Evolutionary conservation across 2,888 invertebrate genomes (phyloP).

Genomic region (Spilarctia lutea): DNA sequence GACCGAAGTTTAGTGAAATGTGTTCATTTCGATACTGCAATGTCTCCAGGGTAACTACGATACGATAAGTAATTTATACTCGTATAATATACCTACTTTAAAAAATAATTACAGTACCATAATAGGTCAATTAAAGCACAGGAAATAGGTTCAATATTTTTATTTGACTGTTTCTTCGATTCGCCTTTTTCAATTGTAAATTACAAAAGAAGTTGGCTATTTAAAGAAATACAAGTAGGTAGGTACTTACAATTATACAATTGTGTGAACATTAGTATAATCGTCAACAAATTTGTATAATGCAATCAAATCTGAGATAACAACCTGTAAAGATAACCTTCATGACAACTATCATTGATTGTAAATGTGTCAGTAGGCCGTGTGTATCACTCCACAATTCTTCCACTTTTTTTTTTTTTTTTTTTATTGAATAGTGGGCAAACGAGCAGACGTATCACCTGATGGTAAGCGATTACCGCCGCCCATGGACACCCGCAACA

Average conservation of each 20-base stretch:
- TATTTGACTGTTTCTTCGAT: background rate
- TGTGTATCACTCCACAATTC: constrained; percentile 20
- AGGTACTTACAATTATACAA: too few species aligned
- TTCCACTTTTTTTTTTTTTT: too few species aligned
- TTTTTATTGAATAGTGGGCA: too few species aligned
- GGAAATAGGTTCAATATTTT: background rate
- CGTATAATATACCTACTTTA: background rate
- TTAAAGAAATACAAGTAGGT: background rate
- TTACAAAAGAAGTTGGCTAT: background rate
- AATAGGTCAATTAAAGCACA: background rate
- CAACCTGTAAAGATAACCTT: constrained; percentile 22
- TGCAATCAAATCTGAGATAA: constrained; percentile 12
- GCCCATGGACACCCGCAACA: too few species aligned
- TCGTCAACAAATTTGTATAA: constrained; percentile 9
- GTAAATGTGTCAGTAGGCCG: constrained; percentile 42
- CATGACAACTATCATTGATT: constrained; percentile 29
- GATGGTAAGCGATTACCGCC: too few species aligned
- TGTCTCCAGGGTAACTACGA: constrained; percentile 21
- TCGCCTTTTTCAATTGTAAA: background rate
- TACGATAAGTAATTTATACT: background rate
- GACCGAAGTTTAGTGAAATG: constrained; percentile 41
- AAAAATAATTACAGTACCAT: background rate
- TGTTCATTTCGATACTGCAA: constrained; percentile 44
- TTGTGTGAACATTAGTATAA: background rate
- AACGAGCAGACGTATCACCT: too few species aligned